Conservation (phyloP, 2,113 vertebrate species). For the Acanthochromis polyacanthus region DNA sequence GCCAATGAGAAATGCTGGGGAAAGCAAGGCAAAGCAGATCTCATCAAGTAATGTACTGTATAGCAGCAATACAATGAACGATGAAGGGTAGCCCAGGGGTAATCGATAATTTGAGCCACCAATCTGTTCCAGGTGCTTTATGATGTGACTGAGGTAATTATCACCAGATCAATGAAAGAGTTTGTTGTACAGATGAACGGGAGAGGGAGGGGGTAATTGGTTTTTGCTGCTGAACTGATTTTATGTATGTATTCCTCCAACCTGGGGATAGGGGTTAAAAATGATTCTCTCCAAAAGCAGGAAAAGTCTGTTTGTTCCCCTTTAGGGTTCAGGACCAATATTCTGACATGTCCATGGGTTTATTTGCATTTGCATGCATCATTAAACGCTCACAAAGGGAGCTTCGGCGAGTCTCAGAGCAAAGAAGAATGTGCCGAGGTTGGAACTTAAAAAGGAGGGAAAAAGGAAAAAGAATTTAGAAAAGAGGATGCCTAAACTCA, state of each 20-base stretch:
- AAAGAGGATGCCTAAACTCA: constrained; percentile 25
- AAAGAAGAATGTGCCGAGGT: constrained; percentile 35
- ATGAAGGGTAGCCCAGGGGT: constrained; percentile 75
- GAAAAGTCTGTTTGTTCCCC: constrained; percentile 40
- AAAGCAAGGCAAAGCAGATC: constrained; percentile 69
- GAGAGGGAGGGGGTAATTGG: constrained; percentile 75
- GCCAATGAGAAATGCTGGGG: constrained; percentile 55
- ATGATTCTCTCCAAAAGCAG: constrained; percentile 49
- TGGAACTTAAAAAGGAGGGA: constrained; percentile 16
- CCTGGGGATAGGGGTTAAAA: constrained; percentile 45
- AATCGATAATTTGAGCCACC: constrained; percentile 84
- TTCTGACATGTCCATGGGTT: constrained; percentile 53
- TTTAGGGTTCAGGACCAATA: constrained; percentile 55
- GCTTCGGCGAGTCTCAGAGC: constrained; percentile 49
- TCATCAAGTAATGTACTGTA: constrained; percentile 82
- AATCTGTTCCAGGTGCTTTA: constrained; percentile 86
- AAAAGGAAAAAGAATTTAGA: constrained; percentile 3
- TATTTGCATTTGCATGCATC: constrained; percentile 73
- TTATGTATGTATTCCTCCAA: constrained; percentile 73
- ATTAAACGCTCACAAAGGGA: constrained; percentile 67
- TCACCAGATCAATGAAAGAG: constrained; percentile 83
- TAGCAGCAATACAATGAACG: constrained; percentile 79
- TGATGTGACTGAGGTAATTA: constrained; percentile 87
- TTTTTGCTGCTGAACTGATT: constrained; percentile 75
- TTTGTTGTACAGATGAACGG: constrained; percentile 78